A percentile compares a stretch with the other conserved stretches of the same genome.
Conservation (phyloP, 1,140 invertebrate species). For the Lepidostoma basale region DNA sequence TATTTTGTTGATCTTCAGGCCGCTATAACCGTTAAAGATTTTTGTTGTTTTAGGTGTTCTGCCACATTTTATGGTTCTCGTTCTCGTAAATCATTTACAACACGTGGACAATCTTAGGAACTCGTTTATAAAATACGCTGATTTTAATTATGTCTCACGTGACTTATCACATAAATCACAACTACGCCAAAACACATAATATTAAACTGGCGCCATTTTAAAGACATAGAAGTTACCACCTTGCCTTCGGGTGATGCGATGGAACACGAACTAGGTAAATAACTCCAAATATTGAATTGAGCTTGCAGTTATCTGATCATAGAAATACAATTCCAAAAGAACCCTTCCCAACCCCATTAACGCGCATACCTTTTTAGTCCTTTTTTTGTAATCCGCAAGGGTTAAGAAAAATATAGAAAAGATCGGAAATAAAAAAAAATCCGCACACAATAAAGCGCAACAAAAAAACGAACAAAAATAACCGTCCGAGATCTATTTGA, state of each 20-base stretch:
- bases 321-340: background rate
- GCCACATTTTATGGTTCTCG: conserved; percentile 11
- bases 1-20: conserved; percentile 3
- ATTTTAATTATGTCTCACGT: too few relatives aligned
- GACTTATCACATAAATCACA: too few relatives aligned
- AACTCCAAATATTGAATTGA: conserved; percentile 19
- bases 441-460: conserved; percentile 14
- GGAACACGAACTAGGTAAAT: conserved; percentile 9
- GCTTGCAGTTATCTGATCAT: conserved; percentile 7
- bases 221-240: too few relatives aligned
- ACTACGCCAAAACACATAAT: too few relatives aligned
- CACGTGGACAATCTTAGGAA: too few relatives aligned
- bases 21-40: conserved; percentile 5
- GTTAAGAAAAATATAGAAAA: conserved; percentile 40
- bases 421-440: conserved; percentile 42
- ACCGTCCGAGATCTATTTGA: conserved; percentile 36
- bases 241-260: too few relatives aligned
- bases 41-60: conserved; percentile 3
- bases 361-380: conserved; percentile 27
- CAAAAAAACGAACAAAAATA: conserved; percentile 39
- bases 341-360: conserved; percentile 24
- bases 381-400: conserved; percentile 42
- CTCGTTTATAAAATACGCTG: too few relatives aligned
- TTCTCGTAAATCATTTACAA: conserved; percentile 1
- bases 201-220: too few relatives aligned